Evolutionary conservation across 2,888 invertebrate genomes (phyloP), one percentile per base, ranked within the genome.

Genomic region (Monopis laevigella): DNA sequence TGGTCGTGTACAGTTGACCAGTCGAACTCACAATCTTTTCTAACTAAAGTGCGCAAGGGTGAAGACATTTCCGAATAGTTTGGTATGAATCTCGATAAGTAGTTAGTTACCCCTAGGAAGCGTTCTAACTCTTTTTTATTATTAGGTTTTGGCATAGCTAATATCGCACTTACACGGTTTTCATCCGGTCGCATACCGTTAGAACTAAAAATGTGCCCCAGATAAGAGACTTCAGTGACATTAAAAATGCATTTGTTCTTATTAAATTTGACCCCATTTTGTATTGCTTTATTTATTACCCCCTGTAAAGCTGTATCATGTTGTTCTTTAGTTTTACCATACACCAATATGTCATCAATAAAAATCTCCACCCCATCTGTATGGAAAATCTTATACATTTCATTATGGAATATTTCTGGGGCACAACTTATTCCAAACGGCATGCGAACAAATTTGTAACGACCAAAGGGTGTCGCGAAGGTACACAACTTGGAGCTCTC

Each of bases 321-420:
- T 16, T 45, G 41, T 14, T 36, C 14, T n/a, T 39, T 36, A 2
- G 42, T 43, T 3, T 24, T 30, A 2, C 43, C 45, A 27, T 35
- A 43, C 2, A 44, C 27, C 26, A 43, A 8, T 8, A 43, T 4
- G 29, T 45, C 43, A 24, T 48, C 45, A 10, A 42, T 18, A 32
- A 34, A 32, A 1, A 45, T 26, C 16, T 34, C 45, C 4, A 46
- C 45, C 2, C 44, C 46, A 14, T 40, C 24, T 28, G 27, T 44
- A 4, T 19, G 18, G 30, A 47, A 47, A 12, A 45, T 43, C 41
- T 46, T 48, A n/a, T 14, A 19, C 45, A 47, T 47, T 35, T 41
- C 43, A 13, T 44, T 40, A 19, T 47, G 45, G 40, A 47, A 44
- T 7, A 47, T 34, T 38, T 47, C 43, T 34, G 41, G 18, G 11